Conservation (phyloP, 2,888 invertebrate genomes). For the Palloptera scutellata region DNA sequence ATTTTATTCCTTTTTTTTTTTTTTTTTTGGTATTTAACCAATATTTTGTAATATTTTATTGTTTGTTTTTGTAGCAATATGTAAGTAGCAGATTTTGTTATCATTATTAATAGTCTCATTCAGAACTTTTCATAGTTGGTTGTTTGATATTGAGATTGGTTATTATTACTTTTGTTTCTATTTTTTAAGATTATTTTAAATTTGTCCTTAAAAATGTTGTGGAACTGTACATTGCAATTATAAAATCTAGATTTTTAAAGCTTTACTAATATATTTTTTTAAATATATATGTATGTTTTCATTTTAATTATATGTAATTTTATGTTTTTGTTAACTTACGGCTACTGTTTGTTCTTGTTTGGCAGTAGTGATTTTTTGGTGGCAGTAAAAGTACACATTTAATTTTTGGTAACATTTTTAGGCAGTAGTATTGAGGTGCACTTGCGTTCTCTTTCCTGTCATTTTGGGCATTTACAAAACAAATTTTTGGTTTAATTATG, state of each 20-base stretch:
- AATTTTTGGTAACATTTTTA: neutral
- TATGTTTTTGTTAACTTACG: conserved; percentile 26
- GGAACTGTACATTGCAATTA: no score
- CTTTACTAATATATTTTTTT: conserved; percentile 11
- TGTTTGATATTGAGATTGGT: neutral
- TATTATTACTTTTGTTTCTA: no score
- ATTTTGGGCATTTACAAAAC: conserved; percentile 20
- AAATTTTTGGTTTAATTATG: conserved; percentile 26
- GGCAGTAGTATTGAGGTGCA: neutral
- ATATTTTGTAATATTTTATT: conserved; percentile 22
- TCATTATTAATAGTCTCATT: conserved; percentile 63
- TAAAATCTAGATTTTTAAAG: conserved; percentile 15
- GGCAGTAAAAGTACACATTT: neutral
- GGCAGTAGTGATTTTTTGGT: conserved; percentile 56
- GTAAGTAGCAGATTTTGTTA: conserved; percentile 4
- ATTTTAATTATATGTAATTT: conserved; percentile 22
- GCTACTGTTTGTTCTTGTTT: conserved; percentile 64
- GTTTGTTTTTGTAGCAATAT: conserved; percentile 24
- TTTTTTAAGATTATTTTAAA: no score
- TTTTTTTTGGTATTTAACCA: neutral
- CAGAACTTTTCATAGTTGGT: conserved; percentile 52
- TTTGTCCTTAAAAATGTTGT: no score
- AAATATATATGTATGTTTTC: neutral
- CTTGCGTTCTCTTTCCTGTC: conserved; percentile 21
- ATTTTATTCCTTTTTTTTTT: conserved; percentile 30